Evolutionary conservation across 2,113 vertebrate genomes (phyloP), one percentile per base, ranked within the genome.

Genomic region (Herpetotheres cachinnans): DNA sequence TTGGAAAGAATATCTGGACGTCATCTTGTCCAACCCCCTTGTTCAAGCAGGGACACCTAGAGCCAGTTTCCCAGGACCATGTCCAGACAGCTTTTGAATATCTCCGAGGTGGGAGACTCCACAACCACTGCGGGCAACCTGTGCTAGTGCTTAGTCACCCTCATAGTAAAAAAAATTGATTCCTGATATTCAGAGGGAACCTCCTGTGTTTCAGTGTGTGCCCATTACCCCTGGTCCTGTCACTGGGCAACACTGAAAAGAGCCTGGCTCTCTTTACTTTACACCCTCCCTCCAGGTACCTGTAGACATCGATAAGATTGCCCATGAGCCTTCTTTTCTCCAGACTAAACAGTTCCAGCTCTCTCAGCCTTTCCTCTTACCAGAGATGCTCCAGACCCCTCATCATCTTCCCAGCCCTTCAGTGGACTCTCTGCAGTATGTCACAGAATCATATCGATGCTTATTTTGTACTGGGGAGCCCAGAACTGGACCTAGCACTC

Each of bases 41-140:
- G 19, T 44, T 82, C 9, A 56, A 29, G 29, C 32, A 72, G 6
- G 34, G 40, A 19, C 10, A 56, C 9, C 25, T 38, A n/a, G 7
- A 76, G 3, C 2, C 11, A 29, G 10, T 61, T 63, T 36, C 27
- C 12, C 56, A 66, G 13, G 16, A n/a, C 1, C 0, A 18, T 6
- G 6, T 59, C 22, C n/a, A 70, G 40, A 9, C 2, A 1, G 0
- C 16, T 92, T 70, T 58, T 26, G 11, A 65, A 13, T n/a, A 42
- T 26, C 10, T 81, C 38, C 13, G 70, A 52, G 42, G 42, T 42
- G 42, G 42, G 42, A 42, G 32, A 59, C 11, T 52, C 49, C 52
- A 21, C 19, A 72, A 34, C 1, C 4, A 21, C 36, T 11, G 26
- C 47, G 25, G 21, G 21, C 9, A 66, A 40, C 8, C 11, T 52